Evolutionary conservation across 2,888 invertebrate species (phyloP).

Genomic region (Microplitis deprimator): DNA sequence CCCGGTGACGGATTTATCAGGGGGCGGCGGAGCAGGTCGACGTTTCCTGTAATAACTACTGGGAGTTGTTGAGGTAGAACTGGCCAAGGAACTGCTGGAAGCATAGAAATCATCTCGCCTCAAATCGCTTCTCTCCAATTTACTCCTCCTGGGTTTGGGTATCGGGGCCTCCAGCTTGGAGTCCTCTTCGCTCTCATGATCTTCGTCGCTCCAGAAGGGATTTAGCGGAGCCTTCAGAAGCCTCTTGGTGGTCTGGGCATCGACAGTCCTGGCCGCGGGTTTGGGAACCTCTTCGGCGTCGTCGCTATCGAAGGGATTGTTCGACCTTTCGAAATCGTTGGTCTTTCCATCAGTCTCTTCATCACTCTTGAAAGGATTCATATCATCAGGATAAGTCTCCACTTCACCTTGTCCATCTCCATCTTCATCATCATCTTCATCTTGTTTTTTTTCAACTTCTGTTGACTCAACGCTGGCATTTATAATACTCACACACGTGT

Average conservation of each 20-base stretch:
- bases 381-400: slow-evolving; percentile 80
- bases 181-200: slow-evolving; percentile 62
- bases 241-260: slow-evolving; percentile 53
- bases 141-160: slow-evolving; percentile 72
- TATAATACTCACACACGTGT: too few relatives aligned
- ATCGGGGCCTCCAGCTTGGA: slow-evolving; percentile 63
- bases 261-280: slow-evolving; percentile 61
- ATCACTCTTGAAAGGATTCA: slow-evolving; percentile 89
- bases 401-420: slow-evolving; percentile 24
- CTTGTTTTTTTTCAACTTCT: neutral
- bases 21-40: slow-evolving; percentile 80
- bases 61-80: slow-evolving; percentile 68
- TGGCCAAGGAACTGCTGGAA: slow-evolving; percentile 71
- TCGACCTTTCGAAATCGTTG: slow-evolving; percentile 52
- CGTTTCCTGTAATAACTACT: slow-evolving; percentile 77
- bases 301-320: slow-evolving; percentile 81
- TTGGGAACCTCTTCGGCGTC: slow-evolving; percentile 58
- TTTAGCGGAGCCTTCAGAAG: slow-evolving; percentile 75
- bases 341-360: slow-evolving; percentile 75
- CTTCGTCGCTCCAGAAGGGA: slow-evolving; percentile 84
- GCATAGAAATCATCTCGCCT: slow-evolving; percentile 63
- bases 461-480: slow-evolving; percentile 7
- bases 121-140: slow-evolving; percentile 59
- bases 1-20: neutral
- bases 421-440: slow-evolving; percentile 6